phyloP scores from a whole-genome alignment of 1,140 invertebrate genomes.

The Drosophila arawakana region DNA sequence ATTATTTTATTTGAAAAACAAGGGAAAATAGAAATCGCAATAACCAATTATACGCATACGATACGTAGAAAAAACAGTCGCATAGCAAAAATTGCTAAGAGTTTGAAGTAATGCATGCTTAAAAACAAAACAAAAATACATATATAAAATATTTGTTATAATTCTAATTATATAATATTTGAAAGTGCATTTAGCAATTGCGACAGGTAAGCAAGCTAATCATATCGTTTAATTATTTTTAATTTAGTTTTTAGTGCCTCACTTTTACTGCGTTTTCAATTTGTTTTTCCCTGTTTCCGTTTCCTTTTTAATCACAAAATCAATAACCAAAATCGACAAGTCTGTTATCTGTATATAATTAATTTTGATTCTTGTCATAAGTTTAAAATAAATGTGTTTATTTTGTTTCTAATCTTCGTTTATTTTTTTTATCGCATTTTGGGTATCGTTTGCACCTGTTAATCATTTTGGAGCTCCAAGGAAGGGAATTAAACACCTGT shows the following conservation, averaged over 20 bases:
- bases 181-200: constrained; percentile 30
- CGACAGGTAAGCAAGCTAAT: constrained; percentile 12
- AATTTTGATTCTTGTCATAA: constrained; percentile 59
- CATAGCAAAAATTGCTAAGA: constrained; percentile 10
- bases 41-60: constrained; percentile 22
- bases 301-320: background rate
- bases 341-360: constrained; percentile 55
- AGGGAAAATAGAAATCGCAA: constrained; percentile 23
- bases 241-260: constrained; percentile 19
- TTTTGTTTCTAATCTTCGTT: constrained; percentile 39
- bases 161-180: constrained; percentile 26
- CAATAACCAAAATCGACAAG: constrained; percentile 35
- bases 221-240: constrained; percentile 28
- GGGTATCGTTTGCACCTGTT: constrained; percentile 13
- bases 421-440: constrained; percentile 16
- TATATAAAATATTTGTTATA: constrained; percentile 39
- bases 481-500: constrained; percentile 21
- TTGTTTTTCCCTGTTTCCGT: constrained; percentile 27
- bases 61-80: constrained; percentile 23
- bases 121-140: constrained; percentile 31
- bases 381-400: constrained; percentile 55
- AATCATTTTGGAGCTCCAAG: constrained; percentile 8
- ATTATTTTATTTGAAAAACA: constrained; percentile 15
- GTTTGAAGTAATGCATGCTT: background rate
- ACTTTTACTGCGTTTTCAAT: constrained; percentile 5